Evolutionary conservation across 1,140 invertebrate species (phyloP), one percentile per base, ranked within the genome.

Genomic region (Drosophila arizonae): DNA sequence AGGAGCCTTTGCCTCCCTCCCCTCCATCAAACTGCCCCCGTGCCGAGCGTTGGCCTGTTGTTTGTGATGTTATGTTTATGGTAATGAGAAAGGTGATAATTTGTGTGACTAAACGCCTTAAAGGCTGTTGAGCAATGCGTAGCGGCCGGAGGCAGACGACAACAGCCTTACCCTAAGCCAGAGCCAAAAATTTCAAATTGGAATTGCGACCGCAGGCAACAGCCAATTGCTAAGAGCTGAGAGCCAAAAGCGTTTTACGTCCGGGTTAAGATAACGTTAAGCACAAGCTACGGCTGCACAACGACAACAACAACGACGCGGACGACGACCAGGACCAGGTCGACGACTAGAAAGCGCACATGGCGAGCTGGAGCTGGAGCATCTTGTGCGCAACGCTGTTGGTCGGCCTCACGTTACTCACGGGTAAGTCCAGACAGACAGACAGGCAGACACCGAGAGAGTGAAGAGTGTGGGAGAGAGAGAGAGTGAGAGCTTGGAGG

Each of bases 391-490:
- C 85, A 56, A 78, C 74, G 51, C 69, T 90, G 70, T 57, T 91
- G 52, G 85, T 90, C 68, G 90, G 87, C 79, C 77, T 91, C 51
- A 80, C 84, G 50, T 74, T 91, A 56, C 87, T 91, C 57, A 82
- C 90, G 68, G 80, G 90, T 90, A 76, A 69, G 73, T 33, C 0
- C 3, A 28, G 36, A 39, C 33, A 36, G 36, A 39, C 33, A 36
- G 0, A 36, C 8, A 3, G 36, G 36, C 1, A 13, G 36, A 24
- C 21, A 24, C 21, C 21, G 21, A 39, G 36, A 39, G 36, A 39
- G 0, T 0, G 17, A 17, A 17, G 17, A 17, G 17, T 17, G 17
- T 17, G 17, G 17, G 36, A 39, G 10, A 39, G 36, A 2, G 28
- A 55, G 24, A 10, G 28, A 15, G 2, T 45, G 36, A 39, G 10